Conservation (phyloP, 2,888 invertebrate species). For the Drosophila stalkeri region DNA sequence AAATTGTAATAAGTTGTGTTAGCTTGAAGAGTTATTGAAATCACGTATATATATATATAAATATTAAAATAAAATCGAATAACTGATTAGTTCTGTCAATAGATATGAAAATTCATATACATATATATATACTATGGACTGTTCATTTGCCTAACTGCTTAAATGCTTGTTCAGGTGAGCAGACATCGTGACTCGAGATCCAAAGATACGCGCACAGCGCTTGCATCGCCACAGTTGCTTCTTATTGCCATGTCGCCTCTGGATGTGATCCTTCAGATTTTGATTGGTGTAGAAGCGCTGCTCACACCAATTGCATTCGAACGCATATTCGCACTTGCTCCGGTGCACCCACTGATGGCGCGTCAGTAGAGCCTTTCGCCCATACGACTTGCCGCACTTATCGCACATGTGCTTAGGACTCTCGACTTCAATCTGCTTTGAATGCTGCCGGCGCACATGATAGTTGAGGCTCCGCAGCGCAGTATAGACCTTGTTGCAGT, state of each 20-base stretch:
- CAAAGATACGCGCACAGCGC: slow-evolving; percentile 72
- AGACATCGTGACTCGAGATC: slow-evolving; percentile 53
- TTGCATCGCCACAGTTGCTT: slow-evolving; percentile 65
- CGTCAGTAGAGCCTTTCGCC: slow-evolving; percentile 54
- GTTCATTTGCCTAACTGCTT: neutral
- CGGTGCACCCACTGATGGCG: slow-evolving; percentile 62
- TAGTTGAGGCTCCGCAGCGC: slow-evolving; percentile 66
- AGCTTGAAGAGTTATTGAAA: slow-evolving; percentile 74
- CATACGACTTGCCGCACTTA: slow-evolving; percentile 76
- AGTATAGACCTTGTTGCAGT: slow-evolving; percentile 62
- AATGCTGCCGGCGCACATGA: slow-evolving; percentile 49
- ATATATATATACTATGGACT: neutral
- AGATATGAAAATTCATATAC: neutral
- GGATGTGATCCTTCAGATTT: slow-evolving; percentile 68
- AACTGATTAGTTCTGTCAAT: slow-evolving; percentile 56
- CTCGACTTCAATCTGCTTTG: neutral
- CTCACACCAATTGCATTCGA: slow-evolving; percentile 42
- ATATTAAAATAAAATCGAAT: slow-evolving; percentile 64
- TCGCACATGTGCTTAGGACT: slow-evolving; percentile 62
- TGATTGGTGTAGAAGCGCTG: slow-evolving; percentile 68
- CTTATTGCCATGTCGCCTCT: slow-evolving; percentile 68
- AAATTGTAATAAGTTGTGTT: slow-evolving; percentile 69
- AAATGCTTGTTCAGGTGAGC: slow-evolving; percentile 69
- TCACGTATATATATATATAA: slow-evolving; percentile 36
- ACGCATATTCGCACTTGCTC: slow-evolving; percentile 33